Evolutionary conservation across 2,113 vertebrate species (phyloP).

Genomic region (Charina bottae): DNA sequence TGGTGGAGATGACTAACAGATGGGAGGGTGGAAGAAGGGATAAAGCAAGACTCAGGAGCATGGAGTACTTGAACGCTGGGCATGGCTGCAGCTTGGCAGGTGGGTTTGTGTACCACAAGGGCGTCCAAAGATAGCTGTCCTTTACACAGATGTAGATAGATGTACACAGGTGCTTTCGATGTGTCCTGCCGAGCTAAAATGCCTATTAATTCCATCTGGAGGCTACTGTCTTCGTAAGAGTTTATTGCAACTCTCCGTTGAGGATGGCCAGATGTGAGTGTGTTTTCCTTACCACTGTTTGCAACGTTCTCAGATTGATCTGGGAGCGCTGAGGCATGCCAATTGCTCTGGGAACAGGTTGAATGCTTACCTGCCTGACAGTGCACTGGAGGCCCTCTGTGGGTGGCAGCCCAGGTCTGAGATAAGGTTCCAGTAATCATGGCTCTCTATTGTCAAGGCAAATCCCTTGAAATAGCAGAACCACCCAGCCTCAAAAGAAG

Average conservation of each 20-base stretch:
- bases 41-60: neutral
- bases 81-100: neutral
- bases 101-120: neutral
- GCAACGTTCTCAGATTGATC: neutral
- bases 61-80: neutral
- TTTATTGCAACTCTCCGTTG: neutral
- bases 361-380: neutral
- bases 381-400: neutral
- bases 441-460: slow-evolving; percentile 15
- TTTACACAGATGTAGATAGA: neutral
- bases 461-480: slow-evolving; percentile 19
- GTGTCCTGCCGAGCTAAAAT: neutral
- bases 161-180: too few species aligned
- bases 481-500: neutral
- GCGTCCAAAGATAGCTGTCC: neutral
- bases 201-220: neutral
- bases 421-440: slow-evolving; percentile 28
- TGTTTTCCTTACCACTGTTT: neutral
- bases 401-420: slow-evolving; percentile 17
- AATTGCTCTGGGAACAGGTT: neutral
- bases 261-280: too few species aligned
- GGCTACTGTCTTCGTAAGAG: neutral
- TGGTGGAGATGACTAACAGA: neutral
- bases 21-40: neutral
- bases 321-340: neutral